Evolutionary conservation across 2,113 vertebrate genomes (phyloP), one percentile per base, ranked within the genome.

Genomic region (Mustelus asterias): DNA sequence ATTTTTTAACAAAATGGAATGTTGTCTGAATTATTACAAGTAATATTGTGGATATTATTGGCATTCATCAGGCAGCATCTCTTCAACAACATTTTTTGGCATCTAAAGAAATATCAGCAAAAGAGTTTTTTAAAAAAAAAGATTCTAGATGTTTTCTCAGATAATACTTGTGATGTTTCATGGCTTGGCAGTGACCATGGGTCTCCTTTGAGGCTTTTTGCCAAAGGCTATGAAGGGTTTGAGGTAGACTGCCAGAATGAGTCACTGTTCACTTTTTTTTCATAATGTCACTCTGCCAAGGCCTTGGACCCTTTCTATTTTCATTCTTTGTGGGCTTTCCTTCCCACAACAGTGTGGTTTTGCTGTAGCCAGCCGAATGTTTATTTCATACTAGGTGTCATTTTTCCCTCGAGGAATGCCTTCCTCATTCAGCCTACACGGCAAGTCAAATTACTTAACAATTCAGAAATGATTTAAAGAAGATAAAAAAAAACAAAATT

Each of bases 301-400:
- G 98, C 97, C 97, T 97, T 97, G 98, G 98, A 98, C 98, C 98
- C 97, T 98, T 98, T 98, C 98, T 98, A 97, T 98, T 98, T 98
- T 98, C 98, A 98, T 98, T 98, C 98, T 98, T 97, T 97, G 97
- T 97, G 97, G 97, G 97, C 97, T 98, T 98, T 97, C 97, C 98
- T 98, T 97, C 97, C 98, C 98, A 97, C 98, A 95, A 95, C 95
- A 98, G 97, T 98, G 98, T 98, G 98, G 98, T 98, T 98, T 98
- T 97, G 97, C 98, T 98, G 98, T 98, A 98, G 98, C 98, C 98
- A 98, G 97, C 89, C 65, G 89, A 93, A 93, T 92, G 89, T 63
- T 93, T 93, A 93, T 93, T 93, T 65, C 89, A 93, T 93, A 60
- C 33, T 93, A 65, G 89, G 89, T 93, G 89, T 63, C n/a, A 93